Conservation (phyloP, 1,140 invertebrate species). For the Bombus pascuorum region DNA sequence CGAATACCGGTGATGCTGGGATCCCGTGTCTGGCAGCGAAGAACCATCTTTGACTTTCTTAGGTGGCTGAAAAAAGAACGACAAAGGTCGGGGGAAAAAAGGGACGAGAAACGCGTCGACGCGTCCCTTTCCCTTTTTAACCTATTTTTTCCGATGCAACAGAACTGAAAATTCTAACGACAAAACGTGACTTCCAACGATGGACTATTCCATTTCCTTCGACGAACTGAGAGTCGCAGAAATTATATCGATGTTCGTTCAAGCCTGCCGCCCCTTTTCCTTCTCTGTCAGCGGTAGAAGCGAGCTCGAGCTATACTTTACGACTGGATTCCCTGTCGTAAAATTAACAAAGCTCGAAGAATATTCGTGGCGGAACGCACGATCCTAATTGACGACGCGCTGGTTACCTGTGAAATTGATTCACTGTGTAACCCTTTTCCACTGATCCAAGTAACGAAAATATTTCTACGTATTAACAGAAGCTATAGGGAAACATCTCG, state of each 20-base stretch:
- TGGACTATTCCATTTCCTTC: background rate
- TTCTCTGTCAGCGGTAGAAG: background rate
- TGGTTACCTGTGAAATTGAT: constrained; percentile 66
- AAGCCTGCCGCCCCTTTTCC: background rate
- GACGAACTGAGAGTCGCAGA: background rate
- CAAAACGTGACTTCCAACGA: background rate
- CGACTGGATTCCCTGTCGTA: constrained; percentile 55
- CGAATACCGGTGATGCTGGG: constrained; percentile 63
- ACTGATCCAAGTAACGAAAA: background rate
- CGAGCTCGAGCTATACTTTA: constrained; percentile 55
- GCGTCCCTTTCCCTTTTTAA: too few species aligned
- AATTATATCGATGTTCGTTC: constrained; percentile 45
- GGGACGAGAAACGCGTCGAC: background rate
- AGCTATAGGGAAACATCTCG: background rate
- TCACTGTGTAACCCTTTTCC: constrained; percentile 39
- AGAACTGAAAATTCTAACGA: too few species aligned
- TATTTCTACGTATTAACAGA: background rate
- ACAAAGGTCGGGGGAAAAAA: background rate
- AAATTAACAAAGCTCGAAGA: constrained; percentile 64
- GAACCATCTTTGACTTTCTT: constrained; percentile 62
- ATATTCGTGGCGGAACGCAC: constrained; percentile 44
- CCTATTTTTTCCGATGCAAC: too few species aligned
- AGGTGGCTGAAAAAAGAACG: constrained; percentile 3
- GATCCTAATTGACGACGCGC: constrained; percentile 58
- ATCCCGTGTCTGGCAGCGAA: constrained; percentile 46